Conservation (phyloP, 1,140 invertebrate species). For the Euwallacea fornicatus region DNA sequence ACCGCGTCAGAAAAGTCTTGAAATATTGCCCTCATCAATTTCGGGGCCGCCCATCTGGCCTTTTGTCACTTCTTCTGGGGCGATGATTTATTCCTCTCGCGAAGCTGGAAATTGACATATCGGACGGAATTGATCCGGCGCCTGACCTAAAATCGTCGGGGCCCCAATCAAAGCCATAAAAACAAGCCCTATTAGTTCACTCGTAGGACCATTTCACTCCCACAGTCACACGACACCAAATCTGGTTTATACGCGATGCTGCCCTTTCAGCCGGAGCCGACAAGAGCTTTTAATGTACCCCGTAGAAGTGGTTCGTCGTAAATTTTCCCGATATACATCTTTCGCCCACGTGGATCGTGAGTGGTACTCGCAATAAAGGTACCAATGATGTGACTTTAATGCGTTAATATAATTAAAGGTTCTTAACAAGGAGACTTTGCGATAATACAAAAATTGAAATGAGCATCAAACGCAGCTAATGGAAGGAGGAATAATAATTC, state of each 20-base stretch:
- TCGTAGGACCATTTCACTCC: constrained; percentile 34
- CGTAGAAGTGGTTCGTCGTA: constrained; percentile 25
- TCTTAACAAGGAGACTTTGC: no score
- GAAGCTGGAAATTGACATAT: no score
- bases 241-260: constrained; percentile 33
- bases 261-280: constrained; percentile 31
- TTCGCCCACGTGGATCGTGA: constrained; percentile 20
- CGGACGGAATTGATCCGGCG: constrained; percentile 18
- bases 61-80: constrained; percentile 5
- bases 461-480: no score
- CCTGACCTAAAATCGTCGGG: constrained; percentile 37
- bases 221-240: constrained; percentile 32
- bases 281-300: constrained; percentile 31
- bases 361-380: neutral
- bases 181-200: constrained; percentile 33
- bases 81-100: constrained; percentile 3
- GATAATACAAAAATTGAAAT: no score
- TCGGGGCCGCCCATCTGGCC: constrained; percentile 5
- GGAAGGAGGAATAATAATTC: no score
- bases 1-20: neutral
- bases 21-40: constrained; percentile 15
- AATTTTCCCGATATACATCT: constrained; percentile 26
- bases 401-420: no score
- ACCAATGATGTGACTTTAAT: neutral
- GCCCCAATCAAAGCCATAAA: constrained; percentile 37